Base-by-base conservation (phyloP, 1,140 invertebrate genomes). In the Zaprionus inermis region DNA sequence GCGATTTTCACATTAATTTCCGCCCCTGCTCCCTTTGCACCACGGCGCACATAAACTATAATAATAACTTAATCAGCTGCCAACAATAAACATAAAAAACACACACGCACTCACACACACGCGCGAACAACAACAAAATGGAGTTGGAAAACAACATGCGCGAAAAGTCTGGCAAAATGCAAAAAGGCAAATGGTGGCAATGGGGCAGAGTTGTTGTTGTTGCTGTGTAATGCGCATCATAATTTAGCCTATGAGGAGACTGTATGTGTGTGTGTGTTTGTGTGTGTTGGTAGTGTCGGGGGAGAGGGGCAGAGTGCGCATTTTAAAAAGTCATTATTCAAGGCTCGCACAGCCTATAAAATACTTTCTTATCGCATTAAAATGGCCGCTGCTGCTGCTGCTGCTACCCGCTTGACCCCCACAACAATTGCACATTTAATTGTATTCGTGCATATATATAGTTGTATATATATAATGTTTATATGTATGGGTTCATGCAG, bases 11-110 rank as follows among this genome's bases (percentile, higher is more conserved):
- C 68, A 71, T 71, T 64, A 71, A 71, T 71, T 56, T 59, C 20
- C 24, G 16, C 24, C 14, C 36, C 30, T 22, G 32, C 20, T 34
- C 36, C 59, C 51, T 38, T 52, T 56, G 12, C 38, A 36, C 30
- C 58, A 28, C 52, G 60, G 14, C 46, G 28, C 56, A 51, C 61
- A 72, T 72, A 72, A 72, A 72, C 69, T 58, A 57, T 66, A 66
- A 72, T 52, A 72, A 72, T 72, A 72, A 72, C 69, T 72, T 72
- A 72, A 66, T 72, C 61, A 72, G 69, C 54, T 66, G 54, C 32
- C 61, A 66, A 51, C 61, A 57, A 72, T 72, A 66, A 72, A 57
- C 69, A 72, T 72, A 49, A 72, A 66, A 71, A 57, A 56, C 49
- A 16, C 12, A 41, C 16, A 22, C 12, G 16, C 38, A 59, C 16